A percentile compares a stretch with the other conserved stretches of the same genome.
phyloP scores from a whole-genome alignment of 2,113 vertebrate species.

The Malurus alboscapulatus region DNA sequence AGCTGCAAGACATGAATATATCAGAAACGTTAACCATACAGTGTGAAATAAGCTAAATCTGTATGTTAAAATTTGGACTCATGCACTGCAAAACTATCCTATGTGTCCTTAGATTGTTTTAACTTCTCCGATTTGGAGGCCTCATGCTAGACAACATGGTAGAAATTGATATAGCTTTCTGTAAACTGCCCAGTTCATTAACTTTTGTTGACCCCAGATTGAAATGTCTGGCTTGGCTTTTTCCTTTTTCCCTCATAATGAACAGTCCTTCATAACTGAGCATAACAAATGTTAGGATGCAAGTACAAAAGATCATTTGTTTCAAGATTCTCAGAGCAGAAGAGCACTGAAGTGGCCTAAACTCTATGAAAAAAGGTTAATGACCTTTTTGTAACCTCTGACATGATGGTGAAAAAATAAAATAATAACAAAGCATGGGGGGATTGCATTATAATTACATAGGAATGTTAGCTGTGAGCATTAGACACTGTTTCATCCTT shows the following conservation, averaged over 20 bases:
- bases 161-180: not conserved
- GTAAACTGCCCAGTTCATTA: not conserved
- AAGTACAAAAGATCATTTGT: not conserved
- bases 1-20: not conserved
- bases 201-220: not conserved
- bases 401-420: not conserved
- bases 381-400: not conserved
- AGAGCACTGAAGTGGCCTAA: not conserved
- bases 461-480: not conserved
- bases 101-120: not conserved
- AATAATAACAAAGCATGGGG: not conserved
- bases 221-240: not conserved
- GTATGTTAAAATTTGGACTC: not conserved
- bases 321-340: constrained; percentile 12
- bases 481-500: not conserved
- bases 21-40: not conserved
- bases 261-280: not conserved
- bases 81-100: not conserved
- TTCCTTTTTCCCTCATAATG: not conserved
- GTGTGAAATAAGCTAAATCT: not conserved
- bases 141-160: not conserved
- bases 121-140: not conserved
- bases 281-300: not conserved
- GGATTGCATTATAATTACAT: not conserved
- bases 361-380: not conserved